Percentiles rank a stretch among this genome's conserved stretches.
Evolutionary conservation across 2,888 invertebrate genomes (phyloP).

Genomic region (Notodonta ziczac): DNA sequence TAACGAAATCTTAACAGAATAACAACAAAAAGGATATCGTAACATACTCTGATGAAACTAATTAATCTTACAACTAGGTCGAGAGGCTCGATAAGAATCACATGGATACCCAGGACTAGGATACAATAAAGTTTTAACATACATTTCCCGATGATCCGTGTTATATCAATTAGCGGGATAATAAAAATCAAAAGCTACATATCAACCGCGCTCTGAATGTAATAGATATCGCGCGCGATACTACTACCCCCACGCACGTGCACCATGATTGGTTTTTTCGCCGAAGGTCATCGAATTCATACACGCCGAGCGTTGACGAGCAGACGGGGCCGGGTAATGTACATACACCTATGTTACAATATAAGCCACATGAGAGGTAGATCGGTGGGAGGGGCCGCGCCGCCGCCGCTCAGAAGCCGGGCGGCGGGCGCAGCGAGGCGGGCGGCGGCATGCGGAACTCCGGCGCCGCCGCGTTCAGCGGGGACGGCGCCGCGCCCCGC

Average conservation of each 20-base stretch:
- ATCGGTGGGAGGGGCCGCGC: not conserved
- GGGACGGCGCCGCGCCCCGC: constrained; percentile 7
- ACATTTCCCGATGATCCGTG: too few relatives aligned
- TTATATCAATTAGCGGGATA: too few relatives aligned
- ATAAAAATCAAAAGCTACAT: too few relatives aligned
- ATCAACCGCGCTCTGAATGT: too few relatives aligned
- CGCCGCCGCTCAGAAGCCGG: constrained; percentile 31
- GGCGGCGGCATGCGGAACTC: constrained; percentile 22
- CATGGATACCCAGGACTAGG: too few relatives aligned
- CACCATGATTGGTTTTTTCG: too few relatives aligned
- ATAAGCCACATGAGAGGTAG: not conserved
- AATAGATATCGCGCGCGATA: too few relatives aligned
- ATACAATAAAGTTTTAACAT: too few relatives aligned
- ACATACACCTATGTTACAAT: not conserved
- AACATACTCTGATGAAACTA: not conserved
- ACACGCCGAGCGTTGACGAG: too few relatives aligned
- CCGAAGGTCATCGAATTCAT: too few relatives aligned
- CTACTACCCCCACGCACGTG: too few relatives aligned
- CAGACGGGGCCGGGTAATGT: not conserved
- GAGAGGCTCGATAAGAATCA: not conserved
- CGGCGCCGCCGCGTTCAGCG: constrained; percentile 26
- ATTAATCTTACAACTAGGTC: not conserved
- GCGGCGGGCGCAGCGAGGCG: constrained; percentile 28
- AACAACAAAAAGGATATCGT: not conserved
- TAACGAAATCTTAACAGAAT: not conserved